A percentile compares a stretch with the other conserved stretches of the same genome.
Evolutionary conservation across 2,888 invertebrate species (phyloP).

Genomic region (Eilema sororculum): DNA sequence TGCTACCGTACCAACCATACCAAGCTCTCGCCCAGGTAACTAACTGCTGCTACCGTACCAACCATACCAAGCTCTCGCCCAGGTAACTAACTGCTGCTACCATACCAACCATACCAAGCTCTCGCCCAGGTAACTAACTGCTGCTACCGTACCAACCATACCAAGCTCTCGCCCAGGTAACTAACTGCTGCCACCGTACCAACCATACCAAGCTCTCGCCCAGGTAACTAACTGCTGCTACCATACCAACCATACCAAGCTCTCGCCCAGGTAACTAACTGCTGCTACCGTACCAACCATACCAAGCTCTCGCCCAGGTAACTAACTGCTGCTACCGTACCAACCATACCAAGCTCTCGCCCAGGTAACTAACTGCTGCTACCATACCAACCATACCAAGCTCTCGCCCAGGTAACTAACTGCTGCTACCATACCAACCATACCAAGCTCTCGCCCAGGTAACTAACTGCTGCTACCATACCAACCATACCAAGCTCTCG

Average conservation of each 20-base stretch:
- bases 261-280: constrained; percentile 91
- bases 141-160: no score
- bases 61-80: neutral
- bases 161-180: constrained; percentile 66
- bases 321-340: neutral
- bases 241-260: constrained; percentile 71
- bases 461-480: neutral
- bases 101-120: neutral
- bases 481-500: constrained; percentile 84
- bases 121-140: no score
- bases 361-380: neutral
- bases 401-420: neutral
- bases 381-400: neutral
- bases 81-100: neutral
- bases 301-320: constrained; percentile 65
- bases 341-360: neutral
- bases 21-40: constrained; percentile 63
- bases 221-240: constrained; percentile 88
- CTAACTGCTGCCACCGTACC: neutral
- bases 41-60: neutral
- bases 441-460: constrained; percentile 68
- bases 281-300: constrained; percentile 72
- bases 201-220: constrained; percentile 87
- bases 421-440: constrained; percentile 82
- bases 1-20: constrained; percentile 74